Evolutionary conservation across 2,888 invertebrate genomes (phyloP), one percentile per base, ranked within the genome.

Genomic region (Dryobotodes eremita): DNA sequence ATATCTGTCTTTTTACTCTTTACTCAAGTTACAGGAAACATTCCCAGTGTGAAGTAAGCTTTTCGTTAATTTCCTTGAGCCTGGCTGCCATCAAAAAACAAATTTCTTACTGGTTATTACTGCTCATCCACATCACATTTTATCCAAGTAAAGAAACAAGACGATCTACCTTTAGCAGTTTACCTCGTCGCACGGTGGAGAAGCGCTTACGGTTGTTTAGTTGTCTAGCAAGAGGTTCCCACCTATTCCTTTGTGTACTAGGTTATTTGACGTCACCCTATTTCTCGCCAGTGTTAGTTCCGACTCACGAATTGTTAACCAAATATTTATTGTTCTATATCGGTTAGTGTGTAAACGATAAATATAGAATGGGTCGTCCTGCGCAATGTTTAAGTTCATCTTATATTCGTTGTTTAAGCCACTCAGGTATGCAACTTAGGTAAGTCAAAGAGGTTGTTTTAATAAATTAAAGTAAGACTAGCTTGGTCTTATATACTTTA

Each of bases 271-370:
- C 61, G 42, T 75, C 82, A 72, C 50, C 42, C 69, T 48, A 36
- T 53, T 42, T 73, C 69, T 59, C 71, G 17, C 53, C 50, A 61
- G 55, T 36, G 61, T 82, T 72, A 57, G 46, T 64, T 70, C 71
- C 69, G 65, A 75, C 69, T 42, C 61, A 57, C 36, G 69, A 83
- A 75, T 82, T 76, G 86, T 70, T 75, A 75, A 7, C 7, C 48
- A 69, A 85, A 82, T 73, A 61, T 80, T 48, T 73, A 86, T 71
- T 69, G 75, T 82, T 65, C 50, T 50, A 62, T 36, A 65, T 61
- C 42, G 50, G 77, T 48, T 59, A 59, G 36, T 36, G 61, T 69
- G 55, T 26, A 69, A 53, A 55, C 46, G 17, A 71, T 77, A 68
- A 50, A 64, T 68, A 62, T 68, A 20, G 53, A 64, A 36, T 15